A percentile compares a stretch with the other conserved stretches of the same genome.
Conservation (phyloP, 2,888 invertebrate genomes). For the Drosophila kuntzei region DNA sequence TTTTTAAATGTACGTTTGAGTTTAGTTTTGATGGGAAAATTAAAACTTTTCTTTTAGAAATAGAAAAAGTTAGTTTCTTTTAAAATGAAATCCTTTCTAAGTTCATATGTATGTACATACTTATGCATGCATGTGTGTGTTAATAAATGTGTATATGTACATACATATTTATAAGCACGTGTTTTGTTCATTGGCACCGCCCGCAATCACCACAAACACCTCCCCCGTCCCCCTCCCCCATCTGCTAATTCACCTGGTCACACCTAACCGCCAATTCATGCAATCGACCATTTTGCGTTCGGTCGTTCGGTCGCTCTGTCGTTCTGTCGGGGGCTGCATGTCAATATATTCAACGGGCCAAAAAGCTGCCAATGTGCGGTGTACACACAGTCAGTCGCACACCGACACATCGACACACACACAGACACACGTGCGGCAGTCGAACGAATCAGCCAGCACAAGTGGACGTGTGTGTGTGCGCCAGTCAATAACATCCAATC, state of each 20-base stretch:
- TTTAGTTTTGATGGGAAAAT: background rate
- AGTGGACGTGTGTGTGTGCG: slow-evolving; percentile 69
- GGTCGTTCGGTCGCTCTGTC: slow-evolving; percentile 25
- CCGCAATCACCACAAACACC: slow-evolving; percentile 15
- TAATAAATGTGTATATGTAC: too few relatives aligned
- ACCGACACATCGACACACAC: slow-evolving; percentile 9
- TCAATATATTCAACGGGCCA: slow-evolving; percentile 53
- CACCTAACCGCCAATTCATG: slow-evolving; percentile 7
- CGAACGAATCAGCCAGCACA: slow-evolving; percentile 73
- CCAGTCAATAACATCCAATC: slow-evolving; percentile 86
- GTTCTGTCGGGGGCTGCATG: slow-evolving; percentile 41
- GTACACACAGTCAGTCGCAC: slow-evolving; percentile 21
- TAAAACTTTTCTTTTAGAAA: background rate
- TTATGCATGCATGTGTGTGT: too few relatives aligned
- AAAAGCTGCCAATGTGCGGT: slow-evolving; percentile 52
- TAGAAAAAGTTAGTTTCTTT: background rate
- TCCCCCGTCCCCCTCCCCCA: background rate
- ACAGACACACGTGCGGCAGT: slow-evolving; percentile 30
- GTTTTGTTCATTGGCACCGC: slow-evolving; percentile 51
- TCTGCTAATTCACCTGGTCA: background rate
- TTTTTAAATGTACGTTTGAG: background rate
- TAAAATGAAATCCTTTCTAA: background rate
- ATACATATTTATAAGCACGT: slow-evolving; percentile 28
- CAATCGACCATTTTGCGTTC: slow-evolving; percentile 55
- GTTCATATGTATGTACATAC: background rate